Percentiles rank a stretch among this genome's conserved stretches.
phyloP scores from a whole-genome alignment of 2,113 vertebrate genomes.

The Mola mola region DNA sequence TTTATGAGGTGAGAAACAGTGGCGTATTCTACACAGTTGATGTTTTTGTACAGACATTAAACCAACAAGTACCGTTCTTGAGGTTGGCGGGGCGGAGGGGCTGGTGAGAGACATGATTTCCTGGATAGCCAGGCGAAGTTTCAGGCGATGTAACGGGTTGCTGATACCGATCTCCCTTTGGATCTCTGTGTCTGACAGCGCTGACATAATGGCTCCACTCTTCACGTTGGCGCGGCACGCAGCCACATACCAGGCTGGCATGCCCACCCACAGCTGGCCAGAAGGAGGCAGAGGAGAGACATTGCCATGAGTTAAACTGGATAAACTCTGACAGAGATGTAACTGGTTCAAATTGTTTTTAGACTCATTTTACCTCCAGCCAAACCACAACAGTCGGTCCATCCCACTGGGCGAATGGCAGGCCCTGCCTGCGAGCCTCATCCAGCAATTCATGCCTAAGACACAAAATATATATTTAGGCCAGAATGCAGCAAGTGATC shows the following conservation, averaged over 20 bases:
- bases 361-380: conserved; percentile 87
- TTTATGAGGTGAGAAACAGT: no score
- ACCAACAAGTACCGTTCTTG: conserved; percentile 87
- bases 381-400: conserved; percentile 96
- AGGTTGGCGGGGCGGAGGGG: conserved; percentile 95
- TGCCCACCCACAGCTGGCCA: conserved; percentile 95
- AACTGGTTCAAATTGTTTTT: not conserved
- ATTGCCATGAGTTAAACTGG: not conserved
- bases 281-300: not conserved
- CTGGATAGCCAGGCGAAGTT: conserved; percentile 95
- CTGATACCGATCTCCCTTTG: conserved; percentile 98
- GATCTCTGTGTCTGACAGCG: conserved; percentile 96
- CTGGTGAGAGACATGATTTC: conserved; percentile 98
- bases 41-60: no score
- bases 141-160: conserved; percentile 95
- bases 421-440: conserved; percentile 92
- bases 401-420: conserved; percentile 98
- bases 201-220: conserved; percentile 98
- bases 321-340: not conserved
- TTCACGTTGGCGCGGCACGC: conserved; percentile 98
- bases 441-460: conserved; percentile 91
- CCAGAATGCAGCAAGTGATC: not conserved
- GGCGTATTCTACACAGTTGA: no score
- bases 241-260: conserved; percentile 99
- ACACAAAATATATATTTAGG: conserved; percentile 16